Evolutionary conservation across 1,140 invertebrate species (phyloP).

Genomic region (Chelonus insularis): DNA sequence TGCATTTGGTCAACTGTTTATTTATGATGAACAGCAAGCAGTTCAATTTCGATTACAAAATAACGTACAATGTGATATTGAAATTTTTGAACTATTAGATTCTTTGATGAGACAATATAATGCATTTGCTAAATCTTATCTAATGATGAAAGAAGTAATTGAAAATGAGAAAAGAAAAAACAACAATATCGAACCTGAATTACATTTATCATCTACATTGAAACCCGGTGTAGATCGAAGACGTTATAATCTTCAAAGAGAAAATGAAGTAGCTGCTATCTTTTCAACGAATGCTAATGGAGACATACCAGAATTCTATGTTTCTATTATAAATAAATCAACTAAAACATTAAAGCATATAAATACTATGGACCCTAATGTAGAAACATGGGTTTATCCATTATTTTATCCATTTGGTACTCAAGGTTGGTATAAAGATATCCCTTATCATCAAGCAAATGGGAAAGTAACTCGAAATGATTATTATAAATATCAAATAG

Average conservation of each 20-base stretch:
- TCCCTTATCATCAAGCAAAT: not conserved
- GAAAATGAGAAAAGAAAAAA: not conserved
- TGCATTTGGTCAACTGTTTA: constrained; percentile 16
- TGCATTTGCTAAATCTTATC: constrained; percentile 7
- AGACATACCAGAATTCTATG: constrained; percentile 23
- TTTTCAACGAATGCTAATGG: constrained; percentile 20
- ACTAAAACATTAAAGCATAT: not conserved
- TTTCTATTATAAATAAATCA: constrained; percentile 7
- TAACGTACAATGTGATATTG: not conserved
- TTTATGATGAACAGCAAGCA: constrained; percentile 2
- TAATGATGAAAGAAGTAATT: constrained; percentile 18
- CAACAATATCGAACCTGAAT: constrained; percentile 4
- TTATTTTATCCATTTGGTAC: constrained; percentile 24
- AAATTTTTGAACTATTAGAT: not conserved
- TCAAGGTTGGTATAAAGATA: constrained; percentile 17
- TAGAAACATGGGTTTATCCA: constrained; percentile 10
- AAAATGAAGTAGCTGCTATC: constrained; percentile 18
- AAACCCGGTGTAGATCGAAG: constrained; percentile 10
- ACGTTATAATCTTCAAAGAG: constrained; percentile 14
- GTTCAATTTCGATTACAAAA: not conserved
- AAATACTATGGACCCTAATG: not conserved
- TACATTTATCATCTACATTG: constrained; percentile 15
- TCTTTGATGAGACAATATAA: constrained; percentile 11
- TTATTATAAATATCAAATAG: constrained; percentile 17
- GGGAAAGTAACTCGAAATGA: constrained; percentile 7